phyloP scores from a whole-genome alignment of 2,888 invertebrate genomes.

The Camptogramma bilineatum region DNA sequence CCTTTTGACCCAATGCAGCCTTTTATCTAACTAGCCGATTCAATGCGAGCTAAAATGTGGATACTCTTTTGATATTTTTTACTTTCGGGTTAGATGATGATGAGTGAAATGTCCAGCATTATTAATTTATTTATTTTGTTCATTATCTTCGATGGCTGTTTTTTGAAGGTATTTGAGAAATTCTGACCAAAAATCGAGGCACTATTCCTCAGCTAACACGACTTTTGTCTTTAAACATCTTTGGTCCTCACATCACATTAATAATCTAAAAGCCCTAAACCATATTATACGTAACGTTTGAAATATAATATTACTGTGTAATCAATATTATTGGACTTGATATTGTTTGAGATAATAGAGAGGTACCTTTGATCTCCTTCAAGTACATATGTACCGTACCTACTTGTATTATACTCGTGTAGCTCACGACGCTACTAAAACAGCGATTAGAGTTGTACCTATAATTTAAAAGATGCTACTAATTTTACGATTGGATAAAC shows the following conservation, averaged over 20 bases:
- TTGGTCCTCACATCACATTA: not conserved
- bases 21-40: slow-evolving; percentile 28
- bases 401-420: slow-evolving; percentile 4
- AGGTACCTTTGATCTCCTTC: slow-evolving; percentile 31
- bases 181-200: too few relatives aligned
- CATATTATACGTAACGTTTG: not conserved
- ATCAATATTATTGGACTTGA: slow-evolving; percentile 31
- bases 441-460: slow-evolving; percentile 21
- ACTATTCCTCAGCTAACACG: too few relatives aligned
- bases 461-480: too few relatives aligned
- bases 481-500: too few relatives aligned
- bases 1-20: slow-evolving; percentile 34
- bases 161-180: too few relatives aligned
- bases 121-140: too few relatives aligned
- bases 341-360: slow-evolving; percentile 24
- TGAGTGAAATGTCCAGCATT: too few relatives aligned
- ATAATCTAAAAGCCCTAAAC: not conserved
- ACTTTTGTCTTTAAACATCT: not conserved
- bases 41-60: not conserved
- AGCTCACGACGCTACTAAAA: slow-evolving; percentile 32
- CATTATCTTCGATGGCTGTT: too few relatives aligned
- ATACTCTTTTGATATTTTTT: not conserved
- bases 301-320: slow-evolving; percentile 24
- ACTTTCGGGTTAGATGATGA: not conserved
- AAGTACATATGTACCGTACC: slow-evolving; percentile 22